phyloP scores from a whole-genome alignment of 2,888 invertebrate genomes.

The Hipparchia sbordonii region DNA sequence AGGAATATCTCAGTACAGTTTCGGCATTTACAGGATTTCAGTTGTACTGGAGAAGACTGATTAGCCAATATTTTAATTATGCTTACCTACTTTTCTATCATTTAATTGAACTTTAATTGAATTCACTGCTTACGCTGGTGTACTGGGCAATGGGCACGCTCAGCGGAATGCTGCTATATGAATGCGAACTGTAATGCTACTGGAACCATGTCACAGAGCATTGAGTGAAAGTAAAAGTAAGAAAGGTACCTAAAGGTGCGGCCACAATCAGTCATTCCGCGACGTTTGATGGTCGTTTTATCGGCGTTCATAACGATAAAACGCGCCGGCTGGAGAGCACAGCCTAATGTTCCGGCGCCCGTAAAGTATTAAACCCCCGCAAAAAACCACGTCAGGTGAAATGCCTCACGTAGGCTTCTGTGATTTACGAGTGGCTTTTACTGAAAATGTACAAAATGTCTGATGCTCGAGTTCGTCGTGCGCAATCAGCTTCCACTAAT shows the following conservation, averaged over 20 bases:
- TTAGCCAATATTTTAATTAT: too few relatives aligned
- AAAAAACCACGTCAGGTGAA: constrained; percentile 2
- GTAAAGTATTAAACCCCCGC: neutral
- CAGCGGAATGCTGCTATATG: neutral
- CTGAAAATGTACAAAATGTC: neutral
- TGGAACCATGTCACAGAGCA: neutral
- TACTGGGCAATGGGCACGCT: too few relatives aligned
- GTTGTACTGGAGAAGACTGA: too few relatives aligned
- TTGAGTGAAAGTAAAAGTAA: neutral
- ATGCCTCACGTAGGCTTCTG: neutral
- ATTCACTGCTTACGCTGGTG: too few relatives aligned
- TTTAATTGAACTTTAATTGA: too few relatives aligned
- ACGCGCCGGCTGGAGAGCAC: neutral
- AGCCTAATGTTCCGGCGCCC: neutral
- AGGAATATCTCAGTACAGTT: too few relatives aligned
- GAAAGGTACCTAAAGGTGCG: neutral
- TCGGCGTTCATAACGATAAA: constrained; percentile 10
- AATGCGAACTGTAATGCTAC: neutral
- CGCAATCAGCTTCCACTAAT: neutral
- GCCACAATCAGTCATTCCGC: neutral
- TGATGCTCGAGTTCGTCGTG: neutral
- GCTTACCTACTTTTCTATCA: too few relatives aligned
- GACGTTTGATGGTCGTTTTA: constrained; percentile 9
- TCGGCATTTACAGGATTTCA: too few relatives aligned
- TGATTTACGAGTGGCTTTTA: neutral